These are phyloP conservation scores for Scaptomyza hsui DNA, from an alignment of 1,140 invertebrate species.

Conservation along the genomic window DNA sequence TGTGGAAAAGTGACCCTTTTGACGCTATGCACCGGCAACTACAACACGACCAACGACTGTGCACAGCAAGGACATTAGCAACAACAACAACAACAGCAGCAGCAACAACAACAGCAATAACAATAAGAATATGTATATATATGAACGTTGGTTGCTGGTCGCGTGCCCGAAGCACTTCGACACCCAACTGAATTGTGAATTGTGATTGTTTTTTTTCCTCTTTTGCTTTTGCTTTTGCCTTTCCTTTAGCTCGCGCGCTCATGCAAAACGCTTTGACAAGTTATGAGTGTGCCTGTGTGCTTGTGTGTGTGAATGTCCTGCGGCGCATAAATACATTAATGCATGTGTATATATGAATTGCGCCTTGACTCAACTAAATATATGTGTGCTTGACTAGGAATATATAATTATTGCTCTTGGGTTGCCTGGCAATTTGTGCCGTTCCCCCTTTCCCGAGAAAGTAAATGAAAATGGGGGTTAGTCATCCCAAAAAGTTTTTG, in stretches of 20 bases:
- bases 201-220: conserved; percentile 70
- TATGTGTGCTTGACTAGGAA: conserved; percentile 30
- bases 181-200: conserved; percentile 82
- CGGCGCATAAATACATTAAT: conserved; percentile 70
- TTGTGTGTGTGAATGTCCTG: conserved; percentile 59
- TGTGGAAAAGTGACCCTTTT: conserved; percentile 41
- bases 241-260: conserved; percentile 43
- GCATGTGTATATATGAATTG: conserved; percentile 59
- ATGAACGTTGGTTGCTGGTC: conserved; percentile 74
- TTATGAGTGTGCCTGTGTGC: conserved; percentile 26
- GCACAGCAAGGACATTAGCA: conserved; percentile 67
- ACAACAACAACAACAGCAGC: conserved; percentile 42
- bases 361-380: conserved; percentile 46
- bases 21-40: conserved; percentile 60
- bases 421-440: conserved; percentile 28
- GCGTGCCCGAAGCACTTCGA: conserved; percentile 83
- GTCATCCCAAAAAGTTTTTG: conserved; percentile 28
- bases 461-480: conserved; percentile 27
- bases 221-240: conserved; percentile 15
- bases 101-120: conserved; percentile 33
- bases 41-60: conserved; percentile 12
- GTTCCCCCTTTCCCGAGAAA: not conserved
- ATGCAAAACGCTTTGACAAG: conserved; percentile 53
- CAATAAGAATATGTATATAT: conserved; percentile 26
- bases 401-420: conserved; percentile 47